Evolutionary conservation across 2,888 invertebrate species (phyloP).

Genomic region (Oscheius myriophilus): DNA sequence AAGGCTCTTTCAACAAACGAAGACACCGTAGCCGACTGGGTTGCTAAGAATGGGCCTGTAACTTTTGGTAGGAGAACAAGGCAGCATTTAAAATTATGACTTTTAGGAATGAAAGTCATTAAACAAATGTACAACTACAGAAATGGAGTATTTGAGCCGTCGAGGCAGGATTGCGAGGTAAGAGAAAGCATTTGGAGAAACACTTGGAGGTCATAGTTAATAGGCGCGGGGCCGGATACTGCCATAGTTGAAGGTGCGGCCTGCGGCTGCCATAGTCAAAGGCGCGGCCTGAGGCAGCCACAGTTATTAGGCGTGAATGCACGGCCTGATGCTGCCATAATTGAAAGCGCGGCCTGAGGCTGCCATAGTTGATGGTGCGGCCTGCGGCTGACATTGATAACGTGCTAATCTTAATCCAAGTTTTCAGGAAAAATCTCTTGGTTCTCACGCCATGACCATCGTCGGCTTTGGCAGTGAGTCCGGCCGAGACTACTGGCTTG

Average conservation of each 20-base stretch:
- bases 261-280: too few relatives aligned
- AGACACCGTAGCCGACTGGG: constrained; percentile 59
- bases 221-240: too few relatives aligned
- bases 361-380: neutral
- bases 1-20: constrained; percentile 45
- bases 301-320: neutral
- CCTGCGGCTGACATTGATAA: neutral
- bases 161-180: constrained; percentile 39
- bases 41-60: constrained; percentile 59
- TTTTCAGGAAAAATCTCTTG: constrained; percentile 42
- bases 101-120: constrained; percentile 62
- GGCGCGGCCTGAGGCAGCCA: neutral
- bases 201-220: too few relatives aligned
- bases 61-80: constrained; percentile 46
- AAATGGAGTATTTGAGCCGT: constrained; percentile 59
- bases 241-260: too few relatives aligned
- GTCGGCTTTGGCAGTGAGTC: constrained; percentile 61
- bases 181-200: neutral
- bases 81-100: neutral
- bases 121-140: constrained; percentile 58
- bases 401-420: neutral
- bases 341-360: neutral
- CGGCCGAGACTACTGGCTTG: constrained; percentile 53
- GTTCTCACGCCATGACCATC: constrained; percentile 61
- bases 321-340: neutral